Percentiles rank a stretch among this genome's conserved stretches.
These are phyloP conservation scores for Lycophotia porphyrea DNA, from an alignment of 2,888 invertebrate genomes.

Conservation along the genomic window DNA sequence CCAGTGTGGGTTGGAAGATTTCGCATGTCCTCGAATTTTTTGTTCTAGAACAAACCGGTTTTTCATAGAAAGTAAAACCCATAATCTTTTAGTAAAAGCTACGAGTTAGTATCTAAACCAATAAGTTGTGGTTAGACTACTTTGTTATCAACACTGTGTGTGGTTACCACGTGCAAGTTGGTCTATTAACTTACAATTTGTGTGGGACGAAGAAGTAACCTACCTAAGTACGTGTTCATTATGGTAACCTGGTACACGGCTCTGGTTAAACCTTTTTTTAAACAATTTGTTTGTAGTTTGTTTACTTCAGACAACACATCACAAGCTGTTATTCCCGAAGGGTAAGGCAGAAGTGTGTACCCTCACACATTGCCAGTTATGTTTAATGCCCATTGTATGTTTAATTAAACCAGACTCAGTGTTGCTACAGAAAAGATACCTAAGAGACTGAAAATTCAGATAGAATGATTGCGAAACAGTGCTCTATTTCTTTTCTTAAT, in stretches of 20 bases:
- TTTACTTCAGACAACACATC: not conserved
- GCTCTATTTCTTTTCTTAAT: not conserved
- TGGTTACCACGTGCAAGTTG: constrained; percentile 20
- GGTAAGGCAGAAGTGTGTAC: not conserved
- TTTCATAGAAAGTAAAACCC: not conserved
- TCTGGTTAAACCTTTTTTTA: not conserved
- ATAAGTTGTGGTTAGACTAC: constrained; percentile 8
- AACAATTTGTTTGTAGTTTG: constrained; percentile 5
- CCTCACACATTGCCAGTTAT: not conserved
- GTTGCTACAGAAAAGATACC: not conserved
- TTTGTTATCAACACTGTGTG: constrained; percentile 27
- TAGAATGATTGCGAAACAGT: not conserved
- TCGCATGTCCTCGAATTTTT: not conserved
- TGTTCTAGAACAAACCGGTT: not conserved
- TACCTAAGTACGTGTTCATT: constrained; percentile 16
- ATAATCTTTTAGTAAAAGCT: not conserved
- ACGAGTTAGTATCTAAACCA: not conserved
- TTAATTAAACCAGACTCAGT: too few relatives aligned
- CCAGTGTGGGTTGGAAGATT: not conserved
- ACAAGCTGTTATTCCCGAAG: not conserved
- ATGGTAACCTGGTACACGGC: not conserved
- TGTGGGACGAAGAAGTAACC: constrained; percentile 26
- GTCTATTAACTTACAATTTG: constrained; percentile 12
- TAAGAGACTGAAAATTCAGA: not conserved
- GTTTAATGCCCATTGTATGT: too few relatives aligned